These are phyloP conservation scores for Pemphredon lugubris DNA, from an alignment of 2,888 invertebrate genomes.

Conservation along the genomic window DNA sequence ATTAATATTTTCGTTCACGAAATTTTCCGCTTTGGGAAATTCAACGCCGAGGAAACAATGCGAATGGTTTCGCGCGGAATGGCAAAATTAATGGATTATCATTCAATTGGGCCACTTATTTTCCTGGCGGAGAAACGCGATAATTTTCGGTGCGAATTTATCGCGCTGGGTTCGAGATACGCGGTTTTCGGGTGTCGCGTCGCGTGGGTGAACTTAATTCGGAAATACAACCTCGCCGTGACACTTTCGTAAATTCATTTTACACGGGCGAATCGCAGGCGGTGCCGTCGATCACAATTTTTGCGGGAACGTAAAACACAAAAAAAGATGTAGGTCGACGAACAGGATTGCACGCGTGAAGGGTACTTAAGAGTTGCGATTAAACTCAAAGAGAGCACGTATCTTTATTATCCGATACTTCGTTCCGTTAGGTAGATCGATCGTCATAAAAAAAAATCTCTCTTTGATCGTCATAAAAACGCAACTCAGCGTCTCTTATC, in stretches of 20 bases:
- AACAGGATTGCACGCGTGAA: too few species aligned
- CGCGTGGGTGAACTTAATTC: constrained; percentile 29
- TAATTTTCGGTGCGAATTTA: constrained; percentile 34
- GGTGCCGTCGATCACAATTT: background rate
- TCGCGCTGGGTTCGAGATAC: background rate
- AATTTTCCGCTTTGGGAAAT: too few species aligned
- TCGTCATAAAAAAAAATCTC: too few species aligned
- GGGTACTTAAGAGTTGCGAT: too few species aligned
- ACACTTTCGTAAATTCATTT: constrained; percentile 47
- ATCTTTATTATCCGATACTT: too few species aligned
- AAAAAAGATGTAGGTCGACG: too few species aligned
- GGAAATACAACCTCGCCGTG: constrained; percentile 20
- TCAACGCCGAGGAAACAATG: background rate
- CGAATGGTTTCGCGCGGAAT: background rate
- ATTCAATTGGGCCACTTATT: constrained; percentile 9
- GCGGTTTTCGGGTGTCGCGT: constrained; percentile 1
- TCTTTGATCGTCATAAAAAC: too few species aligned
- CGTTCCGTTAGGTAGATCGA: too few species aligned
- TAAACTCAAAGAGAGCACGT: too few species aligned
- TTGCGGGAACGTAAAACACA: background rate
- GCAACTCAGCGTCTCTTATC: too few species aligned
- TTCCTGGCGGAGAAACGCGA: constrained; percentile 11
- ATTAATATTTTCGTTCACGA: too few species aligned
- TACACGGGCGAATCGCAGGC: background rate
- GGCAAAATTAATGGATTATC: background rate